Conservation (phyloP, 1,140 invertebrate species). For the Diabrotica undecimpunctata region DNA sequence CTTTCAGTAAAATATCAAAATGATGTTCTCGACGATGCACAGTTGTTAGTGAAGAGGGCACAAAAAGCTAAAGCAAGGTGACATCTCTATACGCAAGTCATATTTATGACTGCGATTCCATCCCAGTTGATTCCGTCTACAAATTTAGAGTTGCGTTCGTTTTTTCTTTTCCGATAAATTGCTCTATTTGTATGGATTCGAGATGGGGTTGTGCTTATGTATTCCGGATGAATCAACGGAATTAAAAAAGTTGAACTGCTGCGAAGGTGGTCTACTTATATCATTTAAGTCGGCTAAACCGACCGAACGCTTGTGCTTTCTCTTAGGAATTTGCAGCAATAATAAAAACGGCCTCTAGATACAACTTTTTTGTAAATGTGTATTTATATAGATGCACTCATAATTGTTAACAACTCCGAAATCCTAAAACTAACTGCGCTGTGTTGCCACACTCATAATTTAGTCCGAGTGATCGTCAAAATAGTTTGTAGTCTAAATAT, state of each 20-base stretch:
- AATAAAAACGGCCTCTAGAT: no score
- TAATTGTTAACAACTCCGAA: no score
- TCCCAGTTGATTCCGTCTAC: slow-evolving; percentile 26
- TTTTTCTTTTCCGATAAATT: slow-evolving; percentile 29
- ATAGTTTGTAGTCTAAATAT: no score
- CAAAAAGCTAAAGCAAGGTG: slow-evolving; percentile 7
- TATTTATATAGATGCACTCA: no score
- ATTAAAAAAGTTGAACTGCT: slow-evolving; percentile 2
- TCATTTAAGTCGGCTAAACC: not conserved
- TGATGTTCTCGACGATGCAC: slow-evolving; percentile 22
- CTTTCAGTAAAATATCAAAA: slow-evolving; percentile 27
- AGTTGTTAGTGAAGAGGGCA: slow-evolving; percentile 21
- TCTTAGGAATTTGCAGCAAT: not conserved
- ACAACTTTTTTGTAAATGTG: no score
- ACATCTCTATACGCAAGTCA: slow-evolving; percentile 30
- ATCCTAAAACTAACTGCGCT: no score
- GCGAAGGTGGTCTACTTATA: slow-evolving; percentile 1
- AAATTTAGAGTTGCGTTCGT: slow-evolving; percentile 27
- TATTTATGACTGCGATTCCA: slow-evolving; percentile 25
- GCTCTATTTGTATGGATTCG: slow-evolving; percentile 34
- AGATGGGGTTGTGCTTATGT: slow-evolving; percentile 19
- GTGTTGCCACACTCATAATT: no score
- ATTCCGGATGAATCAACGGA: slow-evolving; percentile 7
- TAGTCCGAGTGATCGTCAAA: no score
- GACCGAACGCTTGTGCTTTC: not conserved